These are phyloP conservation scores for Harlomillsia oculata DNA, from an alignment of 1,140 invertebrate species.

Conservation along the genomic window DNA sequence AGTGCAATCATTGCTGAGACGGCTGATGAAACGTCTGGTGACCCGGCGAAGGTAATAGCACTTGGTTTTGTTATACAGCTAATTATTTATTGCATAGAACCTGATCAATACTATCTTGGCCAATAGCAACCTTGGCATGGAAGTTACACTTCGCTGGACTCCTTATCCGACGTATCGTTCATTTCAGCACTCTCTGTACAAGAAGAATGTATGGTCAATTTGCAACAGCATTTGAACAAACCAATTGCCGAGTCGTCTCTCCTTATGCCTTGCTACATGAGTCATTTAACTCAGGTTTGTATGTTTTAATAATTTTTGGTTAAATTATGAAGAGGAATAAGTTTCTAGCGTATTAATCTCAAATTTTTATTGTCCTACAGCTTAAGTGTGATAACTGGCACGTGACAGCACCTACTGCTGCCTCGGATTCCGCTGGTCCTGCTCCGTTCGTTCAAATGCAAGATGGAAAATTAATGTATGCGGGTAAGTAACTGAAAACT, in stretches of 20 bases:
- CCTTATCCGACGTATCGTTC: conserved; percentile 53
- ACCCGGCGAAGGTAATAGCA: conserved; percentile 5
- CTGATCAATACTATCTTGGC: too few species aligned
- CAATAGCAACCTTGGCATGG: conserved; percentile 3
- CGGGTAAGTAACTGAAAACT: conserved; percentile 26
- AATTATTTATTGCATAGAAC: too few species aligned
- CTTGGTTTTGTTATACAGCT: too few species aligned
- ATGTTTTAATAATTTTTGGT: conserved; percentile 32
- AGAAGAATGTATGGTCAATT: conserved; percentile 81
- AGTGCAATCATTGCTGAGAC: conserved; percentile 5
- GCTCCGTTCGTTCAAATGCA: conserved; percentile 30
- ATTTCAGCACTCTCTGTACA: conserved; percentile 88
- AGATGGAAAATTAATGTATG: conserved; percentile 34
- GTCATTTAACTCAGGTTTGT: conserved; percentile 73
- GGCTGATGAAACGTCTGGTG: conserved; percentile 7
- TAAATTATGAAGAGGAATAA: neutral
- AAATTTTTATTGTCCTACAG: too few species aligned
- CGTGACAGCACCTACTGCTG: conserved; percentile 23
- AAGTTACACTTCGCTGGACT: conserved; percentile 29
- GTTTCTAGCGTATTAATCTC: conserved; percentile 34
- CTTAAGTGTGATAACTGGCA: conserved; percentile 43
- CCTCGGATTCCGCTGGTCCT: conserved; percentile 28
- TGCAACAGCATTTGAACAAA: conserved; percentile 90
- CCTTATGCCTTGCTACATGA: conserved; percentile 87
- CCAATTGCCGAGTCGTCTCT: conserved; percentile 68